Base-by-base conservation (phyloP, 2,113 vertebrate species). In the Lagopus leucura region DNA sequence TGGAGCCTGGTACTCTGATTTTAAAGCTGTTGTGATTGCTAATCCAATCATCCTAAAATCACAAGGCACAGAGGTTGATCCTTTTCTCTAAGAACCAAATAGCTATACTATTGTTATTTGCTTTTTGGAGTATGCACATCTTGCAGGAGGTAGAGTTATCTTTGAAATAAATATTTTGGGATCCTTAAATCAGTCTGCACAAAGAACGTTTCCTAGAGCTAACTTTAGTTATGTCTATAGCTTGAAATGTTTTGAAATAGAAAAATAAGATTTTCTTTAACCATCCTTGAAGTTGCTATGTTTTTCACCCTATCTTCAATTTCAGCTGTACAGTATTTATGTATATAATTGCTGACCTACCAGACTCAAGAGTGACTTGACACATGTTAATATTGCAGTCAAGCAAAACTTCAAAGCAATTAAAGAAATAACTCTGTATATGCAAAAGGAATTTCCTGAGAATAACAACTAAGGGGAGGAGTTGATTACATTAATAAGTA, bases 391-490 rank as follows among this genome's bases (percentile, higher is more conserved):
- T 42, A 86, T 82, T 92, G 82, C 48, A 85, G 57, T 47, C n/a
- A 89, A 64, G 64, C 24, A 95, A 93, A 96, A 28, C 64, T 55
- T 94, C 80, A 94, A 80, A 84, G 8, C n/a, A 86, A 92, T 91
- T 91, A 87, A 65, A 50, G 48, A 52, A 10, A 34, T 84, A 95
- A 32, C 8, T 48, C 1, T 64, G 8, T 60, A 34, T 1, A 34
- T 1, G 11, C 16, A 65, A 92, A 96, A 97, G 65, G 43, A 88
- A 95, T 89, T 96, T 95, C 86, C 86, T 92, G 84, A 92, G 78
- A 96, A 95, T 88, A 96, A 97, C 87, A 82, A 94, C 70, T 16
- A 19, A 75, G 47, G 25, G 87, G 72, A 92, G 83, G 57, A 38
- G 36, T 10, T 85, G 76, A 89, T 94, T 92, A 74, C 61, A 82